Percentiles rank a stretch among this genome's conserved stretches.
phyloP scores from a whole-genome alignment of 1,140 invertebrate species.

The Zaprionus tsacasi region DNA sequence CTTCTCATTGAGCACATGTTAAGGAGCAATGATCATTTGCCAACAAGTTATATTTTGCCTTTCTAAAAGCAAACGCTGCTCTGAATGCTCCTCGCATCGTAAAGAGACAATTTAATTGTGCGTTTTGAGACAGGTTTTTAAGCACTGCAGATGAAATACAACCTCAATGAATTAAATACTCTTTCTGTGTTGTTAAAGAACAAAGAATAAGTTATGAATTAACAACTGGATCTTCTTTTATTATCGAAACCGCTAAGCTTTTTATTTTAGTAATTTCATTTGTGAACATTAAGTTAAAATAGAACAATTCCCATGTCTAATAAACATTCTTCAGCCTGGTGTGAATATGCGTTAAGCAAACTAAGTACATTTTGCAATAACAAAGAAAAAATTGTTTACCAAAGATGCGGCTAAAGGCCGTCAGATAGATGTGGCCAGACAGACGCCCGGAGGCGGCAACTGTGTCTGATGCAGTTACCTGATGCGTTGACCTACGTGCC shows the following conservation, averaged over 20 bases:
- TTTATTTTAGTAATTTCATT: neutral
- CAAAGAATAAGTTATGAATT: neutral
- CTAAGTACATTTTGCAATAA: slow-evolving; percentile 72
- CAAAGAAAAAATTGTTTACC: slow-evolving; percentile 48
- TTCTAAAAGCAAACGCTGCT: slow-evolving; percentile 18
- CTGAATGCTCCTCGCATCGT: neutral
- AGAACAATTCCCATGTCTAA: neutral
- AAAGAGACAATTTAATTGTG: slow-evolving; percentile 7
- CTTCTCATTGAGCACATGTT: neutral
- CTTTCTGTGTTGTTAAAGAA: neutral
- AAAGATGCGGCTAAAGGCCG: slow-evolving; percentile 64
- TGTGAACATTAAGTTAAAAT: neutral
- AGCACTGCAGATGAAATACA: neutral
- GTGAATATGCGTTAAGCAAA: slow-evolving; percentile 62
- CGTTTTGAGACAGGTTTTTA: slow-evolving; percentile 8
- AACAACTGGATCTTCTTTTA: neutral
- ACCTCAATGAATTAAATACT: neutral
- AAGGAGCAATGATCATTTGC: slow-evolving; percentile 5
- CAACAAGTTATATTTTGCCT: slow-evolving; percentile 13
- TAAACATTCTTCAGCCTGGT: slow-evolving; percentile 36
- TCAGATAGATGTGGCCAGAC: slow-evolving; percentile 29
- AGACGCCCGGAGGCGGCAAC: slow-evolving; percentile 26
- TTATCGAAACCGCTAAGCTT: neutral
- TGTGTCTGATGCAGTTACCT: slow-evolving; percentile 37
- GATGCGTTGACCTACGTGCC: slow-evolving; percentile 78